phyloP scores from a whole-genome alignment of 2,797 vertebrate species.

The Manis pentadactyla region DNA sequence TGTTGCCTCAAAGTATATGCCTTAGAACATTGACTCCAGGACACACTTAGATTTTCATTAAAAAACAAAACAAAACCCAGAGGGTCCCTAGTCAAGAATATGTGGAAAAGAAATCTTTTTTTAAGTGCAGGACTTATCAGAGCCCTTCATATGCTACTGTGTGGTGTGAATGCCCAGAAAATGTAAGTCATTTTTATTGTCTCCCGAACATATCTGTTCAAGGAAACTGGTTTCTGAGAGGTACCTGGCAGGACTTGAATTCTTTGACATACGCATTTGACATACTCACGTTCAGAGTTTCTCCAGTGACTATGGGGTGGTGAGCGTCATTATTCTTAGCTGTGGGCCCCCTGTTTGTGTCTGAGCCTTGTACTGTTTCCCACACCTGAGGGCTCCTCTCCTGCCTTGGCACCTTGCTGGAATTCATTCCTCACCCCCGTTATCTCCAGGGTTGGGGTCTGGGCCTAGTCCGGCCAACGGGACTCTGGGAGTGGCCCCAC shows the following conservation, averaged over 20 bases:
- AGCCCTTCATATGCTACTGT: neutral
- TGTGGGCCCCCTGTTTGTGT: neutral
- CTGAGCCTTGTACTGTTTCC: neutral
- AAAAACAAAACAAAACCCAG: neutral
- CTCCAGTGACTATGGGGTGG: neutral
- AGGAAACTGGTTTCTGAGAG: neutral
- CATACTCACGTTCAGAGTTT: neutral
- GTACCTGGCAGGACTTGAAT: no score
- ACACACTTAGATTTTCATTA: neutral
- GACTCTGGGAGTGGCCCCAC: neutral
- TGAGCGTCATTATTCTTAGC: neutral
- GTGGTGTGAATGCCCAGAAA: neutral
- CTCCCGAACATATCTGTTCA: neutral
- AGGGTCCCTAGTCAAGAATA: neutral
- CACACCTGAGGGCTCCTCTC: neutral
- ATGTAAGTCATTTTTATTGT: neutral
- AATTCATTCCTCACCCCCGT: neutral
- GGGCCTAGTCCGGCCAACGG: neutral
- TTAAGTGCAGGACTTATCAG: neutral
- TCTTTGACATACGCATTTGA: neutral
- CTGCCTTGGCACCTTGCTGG: neutral
- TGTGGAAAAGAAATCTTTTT: neutral
- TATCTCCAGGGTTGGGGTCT: no score
- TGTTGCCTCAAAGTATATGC: neutral
- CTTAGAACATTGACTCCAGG: neutral